Evolutionary conservation across 64 coral and sea anemone genomes (phyloP).

Genomic region (Actinia equina): DNA sequence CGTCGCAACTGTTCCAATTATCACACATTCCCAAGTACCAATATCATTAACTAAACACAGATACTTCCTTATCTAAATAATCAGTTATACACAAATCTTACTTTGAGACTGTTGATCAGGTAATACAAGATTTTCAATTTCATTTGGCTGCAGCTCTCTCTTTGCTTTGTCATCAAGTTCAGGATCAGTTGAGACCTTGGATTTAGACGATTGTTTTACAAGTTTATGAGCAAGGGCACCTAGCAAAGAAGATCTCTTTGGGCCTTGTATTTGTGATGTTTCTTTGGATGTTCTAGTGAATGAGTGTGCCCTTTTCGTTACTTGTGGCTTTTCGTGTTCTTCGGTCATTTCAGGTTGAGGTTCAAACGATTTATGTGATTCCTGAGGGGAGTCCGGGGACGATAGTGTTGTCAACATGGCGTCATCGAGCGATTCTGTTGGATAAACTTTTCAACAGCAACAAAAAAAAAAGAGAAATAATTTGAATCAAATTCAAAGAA

Average conservation of each 20-base stretch:
- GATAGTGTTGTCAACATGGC: background rate
- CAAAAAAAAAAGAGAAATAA: background rate
- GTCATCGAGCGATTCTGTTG: background rate
- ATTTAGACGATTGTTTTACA: background rate
- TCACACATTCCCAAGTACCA: too few species aligned
- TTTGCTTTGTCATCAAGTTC: background rate
- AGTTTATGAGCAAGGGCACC: conserved; percentile 15
- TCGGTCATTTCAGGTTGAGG: background rate
- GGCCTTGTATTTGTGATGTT: background rate
- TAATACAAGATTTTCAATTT: background rate
- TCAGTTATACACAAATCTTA: background rate
- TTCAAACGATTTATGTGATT: background rate
- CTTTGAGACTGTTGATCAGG: background rate
- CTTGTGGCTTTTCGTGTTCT: background rate
- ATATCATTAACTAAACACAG: too few species aligned
- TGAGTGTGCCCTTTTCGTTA: background rate
- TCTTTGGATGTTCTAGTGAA: background rate
- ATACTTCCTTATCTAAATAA: too few species aligned
- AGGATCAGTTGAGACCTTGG: background rate
- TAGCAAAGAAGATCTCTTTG: background rate
- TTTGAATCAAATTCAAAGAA: background rate
- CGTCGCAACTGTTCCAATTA: too few species aligned
- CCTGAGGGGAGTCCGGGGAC: conserved; percentile 4
- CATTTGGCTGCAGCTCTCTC: background rate
- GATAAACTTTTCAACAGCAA: background rate